phyloP scores from a whole-genome alignment of 2,888 invertebrate genomes.

The Chrysodeixis includens region DNA sequence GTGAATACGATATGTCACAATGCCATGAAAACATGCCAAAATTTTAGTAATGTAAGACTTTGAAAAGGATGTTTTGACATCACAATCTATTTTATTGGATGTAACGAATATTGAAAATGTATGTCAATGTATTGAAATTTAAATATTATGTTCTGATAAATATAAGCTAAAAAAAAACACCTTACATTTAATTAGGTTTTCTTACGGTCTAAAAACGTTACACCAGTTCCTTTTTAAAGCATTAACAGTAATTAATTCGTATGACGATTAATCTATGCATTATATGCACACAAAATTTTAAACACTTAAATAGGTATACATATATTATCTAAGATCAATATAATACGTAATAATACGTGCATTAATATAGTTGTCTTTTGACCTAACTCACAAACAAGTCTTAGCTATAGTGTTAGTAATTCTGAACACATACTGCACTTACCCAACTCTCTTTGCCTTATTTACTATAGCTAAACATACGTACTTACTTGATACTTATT shows the following conservation, averaged over 20 bases:
- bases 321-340: conserved; percentile 16
- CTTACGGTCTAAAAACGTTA: background rate
- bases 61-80: conserved; percentile 19
- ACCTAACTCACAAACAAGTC: conserved; percentile 1
- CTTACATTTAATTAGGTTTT: too few species aligned
- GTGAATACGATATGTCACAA: conserved; percentile 11
- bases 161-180: too few species aligned
- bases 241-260: conserved; percentile 2
- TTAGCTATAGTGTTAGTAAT: background rate
- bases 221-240: too few species aligned
- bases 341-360: conserved; percentile 35
- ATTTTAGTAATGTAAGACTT: conserved; percentile 20
- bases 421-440: background rate
- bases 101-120: conserved; percentile 5
- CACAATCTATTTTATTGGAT: conserved; percentile 27
- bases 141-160: too few species aligned
- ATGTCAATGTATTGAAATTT: too few species aligned
- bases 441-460: background rate
- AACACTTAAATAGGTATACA: conserved; percentile 16
- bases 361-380: conserved; percentile 18
- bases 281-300: conserved; percentile 8
- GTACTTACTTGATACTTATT: background rate
- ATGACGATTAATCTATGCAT: conserved; percentile 18
- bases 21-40: conserved; percentile 35
- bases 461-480: conserved; percentile 1